Conservation (phyloP, 2,888 invertebrate species). For the Lithophane socia region DNA sequence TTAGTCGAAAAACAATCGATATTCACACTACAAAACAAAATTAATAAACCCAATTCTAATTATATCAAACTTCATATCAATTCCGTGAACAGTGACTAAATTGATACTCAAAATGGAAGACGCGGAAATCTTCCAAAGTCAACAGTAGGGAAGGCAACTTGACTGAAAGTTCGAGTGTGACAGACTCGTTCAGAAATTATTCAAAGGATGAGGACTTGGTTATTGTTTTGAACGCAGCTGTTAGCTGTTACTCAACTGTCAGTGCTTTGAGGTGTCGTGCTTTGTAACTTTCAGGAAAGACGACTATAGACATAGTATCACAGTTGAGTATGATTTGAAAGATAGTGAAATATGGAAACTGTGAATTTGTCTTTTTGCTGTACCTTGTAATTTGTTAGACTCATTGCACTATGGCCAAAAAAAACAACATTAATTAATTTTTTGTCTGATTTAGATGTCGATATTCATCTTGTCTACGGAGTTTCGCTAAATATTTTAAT, state of each 20-base stretch:
- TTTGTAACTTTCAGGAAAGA: neutral
- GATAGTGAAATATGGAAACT: neutral
- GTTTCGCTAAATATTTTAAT: neutral
- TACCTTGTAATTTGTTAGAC: neutral
- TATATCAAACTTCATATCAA: constrained; percentile 2
- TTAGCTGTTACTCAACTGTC: constrained; percentile 34
- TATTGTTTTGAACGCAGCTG: constrained; percentile 53
- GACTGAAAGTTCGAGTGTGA: constrained; percentile 46
- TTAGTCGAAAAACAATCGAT: neutral
- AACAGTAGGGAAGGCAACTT: constrained; percentile 27
- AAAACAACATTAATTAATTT: no score
- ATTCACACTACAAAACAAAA: neutral
- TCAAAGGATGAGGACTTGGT: constrained; percentile 42
- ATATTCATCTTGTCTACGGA: neutral
- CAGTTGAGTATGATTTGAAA: neutral
- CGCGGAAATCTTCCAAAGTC: constrained; percentile 19
- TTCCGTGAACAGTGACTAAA: constrained; percentile 13
- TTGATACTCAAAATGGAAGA: constrained; percentile 17
- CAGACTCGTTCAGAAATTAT: constrained; percentile 51
- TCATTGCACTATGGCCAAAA: neutral
- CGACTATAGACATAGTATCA: neutral
- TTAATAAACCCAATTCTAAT: neutral
- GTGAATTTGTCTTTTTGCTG: neutral
- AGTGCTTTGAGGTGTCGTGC: constrained; percentile 8
- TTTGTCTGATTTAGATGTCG: neutral